Percentiles rank a stretch among this genome's conserved stretches.
These are phyloP conservation scores for Pelvicachromis taeniatus DNA, from an alignment of 2,113 vertebrate species.

Conservation along the genomic window DNA sequence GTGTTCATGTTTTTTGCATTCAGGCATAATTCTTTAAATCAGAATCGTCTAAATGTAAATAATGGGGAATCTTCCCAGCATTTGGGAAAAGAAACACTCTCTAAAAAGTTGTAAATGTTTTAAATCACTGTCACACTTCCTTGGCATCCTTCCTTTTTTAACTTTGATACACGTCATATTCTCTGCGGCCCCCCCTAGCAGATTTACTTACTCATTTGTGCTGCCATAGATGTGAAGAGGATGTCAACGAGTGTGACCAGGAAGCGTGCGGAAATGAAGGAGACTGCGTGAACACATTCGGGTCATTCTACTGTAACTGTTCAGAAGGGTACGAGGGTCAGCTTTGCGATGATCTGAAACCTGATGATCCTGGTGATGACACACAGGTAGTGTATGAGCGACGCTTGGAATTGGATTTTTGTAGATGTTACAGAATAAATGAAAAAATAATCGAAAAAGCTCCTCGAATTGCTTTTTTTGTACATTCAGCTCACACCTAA, in stretches of 20 bases:
- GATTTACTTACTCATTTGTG: not conserved
- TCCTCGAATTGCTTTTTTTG: not conserved
- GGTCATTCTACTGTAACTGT: constrained; percentile 92
- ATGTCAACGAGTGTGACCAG: constrained; percentile 86
- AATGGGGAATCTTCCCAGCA: not conserved
- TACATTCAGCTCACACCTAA: constrained; percentile 6
- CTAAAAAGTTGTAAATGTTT: not conserved
- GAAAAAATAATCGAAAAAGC: not conserved
- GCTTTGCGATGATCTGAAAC: constrained; percentile 75
- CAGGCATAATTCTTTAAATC: not conserved
- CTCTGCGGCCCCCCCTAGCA: not conserved
- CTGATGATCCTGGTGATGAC: constrained; percentile 72
- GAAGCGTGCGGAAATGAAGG: constrained; percentile 84
- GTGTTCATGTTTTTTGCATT: not conserved
- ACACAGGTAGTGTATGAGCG: constrained; percentile 44
- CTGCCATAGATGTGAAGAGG: constrained; percentile 84
- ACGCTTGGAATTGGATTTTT: not conserved
- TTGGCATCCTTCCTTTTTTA: constrained; percentile 1
- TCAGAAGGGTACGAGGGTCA: constrained; percentile 84
- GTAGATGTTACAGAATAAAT: not conserved
- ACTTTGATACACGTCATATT: not conserved
- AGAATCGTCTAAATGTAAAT: not conserved
- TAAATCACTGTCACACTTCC: not conserved
- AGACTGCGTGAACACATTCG: constrained; percentile 85
- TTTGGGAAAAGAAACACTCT: not conserved